These are phyloP conservation scores for Diplosoma virens DNA, from an alignment of 23 tunicate species.

Conservation along the genomic window DNA sequence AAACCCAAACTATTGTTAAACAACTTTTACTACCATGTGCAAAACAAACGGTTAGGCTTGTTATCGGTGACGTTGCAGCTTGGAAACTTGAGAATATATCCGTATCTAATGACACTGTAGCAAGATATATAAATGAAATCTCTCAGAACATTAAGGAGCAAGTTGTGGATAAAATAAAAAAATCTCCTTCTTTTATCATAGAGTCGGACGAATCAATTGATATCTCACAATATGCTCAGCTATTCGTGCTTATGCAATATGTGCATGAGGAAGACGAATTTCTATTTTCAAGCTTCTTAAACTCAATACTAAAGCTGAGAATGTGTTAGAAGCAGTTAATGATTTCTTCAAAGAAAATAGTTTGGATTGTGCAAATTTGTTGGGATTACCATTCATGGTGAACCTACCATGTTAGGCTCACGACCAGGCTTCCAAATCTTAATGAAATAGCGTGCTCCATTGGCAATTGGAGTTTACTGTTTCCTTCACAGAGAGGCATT, in stretches of 20 bases:
- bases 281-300: not conserved
- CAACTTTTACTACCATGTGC: constrained; percentile 14
- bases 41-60: constrained; percentile 11
- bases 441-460: not conserved
- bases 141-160: constrained; percentile 5
- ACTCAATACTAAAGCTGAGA: not conserved
- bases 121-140: constrained; percentile 12
- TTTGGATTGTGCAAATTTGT: not conserved
- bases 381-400: constrained; percentile 1
- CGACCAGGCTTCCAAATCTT: not conserved
- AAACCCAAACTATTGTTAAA: not conserved
- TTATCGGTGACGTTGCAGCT: constrained; percentile 6
- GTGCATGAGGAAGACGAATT: no score
- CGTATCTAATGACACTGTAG: constrained; percentile 14
- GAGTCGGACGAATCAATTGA: no score
- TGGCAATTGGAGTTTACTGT: not conserved
- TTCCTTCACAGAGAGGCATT: not conserved
- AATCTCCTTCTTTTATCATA: no score
- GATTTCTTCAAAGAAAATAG: not conserved
- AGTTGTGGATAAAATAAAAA: constrained; percentile 15
- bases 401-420: not conserved
- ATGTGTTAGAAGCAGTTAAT: constrained; percentile 1
- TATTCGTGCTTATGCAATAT: no score
- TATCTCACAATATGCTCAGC: no score
- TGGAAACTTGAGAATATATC: constrained; percentile 3